Evolutionary conservation across 2,888 invertebrate genomes (phyloP).

Genomic region (Chymomyza caudatula): DNA sequence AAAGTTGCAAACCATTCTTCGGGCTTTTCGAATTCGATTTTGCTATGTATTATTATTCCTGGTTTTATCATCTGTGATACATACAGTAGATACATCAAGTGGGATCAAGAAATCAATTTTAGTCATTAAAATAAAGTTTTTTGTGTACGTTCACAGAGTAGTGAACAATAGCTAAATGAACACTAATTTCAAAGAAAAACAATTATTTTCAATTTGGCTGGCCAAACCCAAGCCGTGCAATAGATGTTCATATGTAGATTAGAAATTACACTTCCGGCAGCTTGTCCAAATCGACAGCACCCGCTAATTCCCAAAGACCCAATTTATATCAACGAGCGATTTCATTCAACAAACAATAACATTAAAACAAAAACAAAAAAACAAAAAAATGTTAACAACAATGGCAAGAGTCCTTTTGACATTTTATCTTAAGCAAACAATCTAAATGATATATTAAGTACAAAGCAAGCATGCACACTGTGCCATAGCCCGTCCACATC

Average conservation of each 20-base stretch:
- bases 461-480: conserved; percentile 72
- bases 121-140: too few relatives aligned
- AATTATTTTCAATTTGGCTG: conserved; percentile 64
- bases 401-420: conserved; percentile 61
- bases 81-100: too few relatives aligned
- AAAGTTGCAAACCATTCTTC: too few relatives aligned
- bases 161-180: conserved; percentile 8
- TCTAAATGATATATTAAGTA: conserved; percentile 78
- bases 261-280: conserved; percentile 53
- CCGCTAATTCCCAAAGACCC: conserved; percentile 50
- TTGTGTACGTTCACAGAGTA: conserved; percentile 9
- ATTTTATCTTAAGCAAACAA: conserved; percentile 74
- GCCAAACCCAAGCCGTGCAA: conserved; percentile 8
- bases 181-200: conserved; percentile 58
- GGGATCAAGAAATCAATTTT: neutral
- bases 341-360: conserved; percentile 36
- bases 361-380: conserved; percentile 35
- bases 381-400: conserved; percentile 60
- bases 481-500: conserved; percentile 27
- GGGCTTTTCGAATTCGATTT: too few relatives aligned
- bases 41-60: too few relatives aligned
- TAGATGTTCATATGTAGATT: conserved; percentile 67
- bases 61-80: too few relatives aligned
- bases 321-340: conserved; percentile 31
- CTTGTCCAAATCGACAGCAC: conserved; percentile 38